Evolutionary conservation across 2,113 vertebrate genomes (phyloP), one percentile per base, ranked within the genome.

Genomic region (Gobio gobio): DNA sequence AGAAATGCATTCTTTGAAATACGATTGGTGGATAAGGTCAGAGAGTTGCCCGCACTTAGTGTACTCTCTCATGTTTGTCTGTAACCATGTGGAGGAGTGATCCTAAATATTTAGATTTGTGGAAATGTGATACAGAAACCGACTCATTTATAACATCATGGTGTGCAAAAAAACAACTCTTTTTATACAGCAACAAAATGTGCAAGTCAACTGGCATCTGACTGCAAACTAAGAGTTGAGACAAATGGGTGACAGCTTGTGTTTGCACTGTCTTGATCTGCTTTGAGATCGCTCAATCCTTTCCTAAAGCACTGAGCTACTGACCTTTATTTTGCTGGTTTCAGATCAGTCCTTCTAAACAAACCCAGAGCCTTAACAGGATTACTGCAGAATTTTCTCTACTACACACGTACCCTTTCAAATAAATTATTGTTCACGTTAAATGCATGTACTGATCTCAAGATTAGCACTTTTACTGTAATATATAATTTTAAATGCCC

Each of bases 261-360:
- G 74, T 70, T 73, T 78, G 70, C 10, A 54, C 74, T 76, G 49
- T 59, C 29, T 24, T 87, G 72, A 84, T 81, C 86, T 84, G 56
- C 70, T 75, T 79, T 64, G 82, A 84, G 72, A 83, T 7, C 47
- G 58, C 61, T 61, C 59, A 58, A 81, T n/a, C 83, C 45, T 74
- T 45, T 63, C 29, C 40, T 72, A 33, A 29, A 40, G 14, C 16
- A 12, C 49, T 68, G 43, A 47, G 58, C 14, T 59, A 76, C 56
- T 80, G 59, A 75, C 59, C 85, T 73, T 73, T 80, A 68, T 74
- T 80, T 80, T 26, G 22, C 49, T 24, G 54, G 51, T 56, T 59
- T 78, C 76, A 59, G 64, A 54, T 56, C 59, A 66, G 47, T 72
- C 24, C 45, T 77, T 58, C 20, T 78, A 58, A 58, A 45, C 78